Percentiles rank a stretch among this genome's conserved stretches.
Conservation (phyloP, 2,797 vertebrate species). For the Dromococcyx pavoninus region DNA sequence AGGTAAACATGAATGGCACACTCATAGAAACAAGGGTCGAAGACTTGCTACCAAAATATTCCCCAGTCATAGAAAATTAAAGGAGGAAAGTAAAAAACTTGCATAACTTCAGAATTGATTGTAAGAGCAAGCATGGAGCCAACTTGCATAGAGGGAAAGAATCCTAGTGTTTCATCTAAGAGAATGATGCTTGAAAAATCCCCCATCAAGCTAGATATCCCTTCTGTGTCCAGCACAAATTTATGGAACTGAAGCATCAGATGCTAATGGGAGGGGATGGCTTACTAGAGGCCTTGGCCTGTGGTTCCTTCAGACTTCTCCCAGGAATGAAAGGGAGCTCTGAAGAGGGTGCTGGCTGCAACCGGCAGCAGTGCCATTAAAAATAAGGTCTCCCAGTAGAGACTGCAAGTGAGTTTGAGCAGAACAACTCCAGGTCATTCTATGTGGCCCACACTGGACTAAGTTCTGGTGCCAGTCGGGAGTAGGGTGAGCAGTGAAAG, state of each 20-base stretch:
- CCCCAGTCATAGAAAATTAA: background rate
- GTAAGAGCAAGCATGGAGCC: background rate
- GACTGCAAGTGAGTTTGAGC: background rate
- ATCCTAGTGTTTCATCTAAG: background rate
- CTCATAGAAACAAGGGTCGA: background rate
- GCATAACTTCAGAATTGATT: background rate
- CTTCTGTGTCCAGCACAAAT: background rate
- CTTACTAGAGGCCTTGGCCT: background rate
- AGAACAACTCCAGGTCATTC: background rate
- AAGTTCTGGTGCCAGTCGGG: background rate
- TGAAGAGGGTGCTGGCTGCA: background rate
- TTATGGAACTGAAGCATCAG: background rate
- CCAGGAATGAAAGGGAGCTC: background rate
- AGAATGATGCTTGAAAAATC: background rate
- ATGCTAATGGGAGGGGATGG: background rate
- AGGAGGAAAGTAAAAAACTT: background rate
- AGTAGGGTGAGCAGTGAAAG: background rate
- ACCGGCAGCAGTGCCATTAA: background rate
- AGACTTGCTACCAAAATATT: background rate
- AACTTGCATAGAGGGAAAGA: background rate
- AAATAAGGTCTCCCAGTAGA: background rate
- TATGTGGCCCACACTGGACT: accelerated
- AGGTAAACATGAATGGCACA: background rate
- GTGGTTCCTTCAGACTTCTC: accelerated
- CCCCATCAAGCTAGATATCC: background rate